Conservation (phyloP, 2,113 vertebrate species). For the Proteles cristata region DNA sequence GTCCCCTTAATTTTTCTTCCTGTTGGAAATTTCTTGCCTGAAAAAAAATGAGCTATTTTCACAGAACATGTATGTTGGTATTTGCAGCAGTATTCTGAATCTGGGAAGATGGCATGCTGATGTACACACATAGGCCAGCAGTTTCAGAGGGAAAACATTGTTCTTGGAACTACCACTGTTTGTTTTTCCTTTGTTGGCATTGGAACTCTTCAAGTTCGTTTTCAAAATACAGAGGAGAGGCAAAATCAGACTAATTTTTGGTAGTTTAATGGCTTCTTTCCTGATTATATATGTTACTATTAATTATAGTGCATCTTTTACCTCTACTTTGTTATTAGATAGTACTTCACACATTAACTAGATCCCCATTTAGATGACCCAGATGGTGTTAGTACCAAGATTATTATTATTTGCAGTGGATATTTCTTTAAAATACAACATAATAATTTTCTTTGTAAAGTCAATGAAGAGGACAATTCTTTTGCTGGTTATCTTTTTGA, state of each 20-base stretch:
- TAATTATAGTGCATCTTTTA: conserved; percentile 36
- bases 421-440: conserved; percentile 28
- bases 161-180: conserved; percentile 36
- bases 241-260: conserved; percentile 29
- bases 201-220: not conserved
- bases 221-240: conserved; percentile 43
- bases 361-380: conserved; percentile 39
- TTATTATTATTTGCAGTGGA: conserved; percentile 18
- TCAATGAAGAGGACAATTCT: not conserved
- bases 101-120: conserved; percentile 25
- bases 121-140: not conserved
- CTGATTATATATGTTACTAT: conserved; percentile 41
- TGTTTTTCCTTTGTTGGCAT: conserved; percentile 38
- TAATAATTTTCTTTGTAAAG: not conserved
- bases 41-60: not conserved
- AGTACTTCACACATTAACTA: not conserved
- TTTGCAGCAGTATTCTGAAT: not conserved
- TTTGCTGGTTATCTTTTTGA: not conserved
- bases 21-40: not conserved
- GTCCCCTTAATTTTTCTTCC: conserved; percentile 1
- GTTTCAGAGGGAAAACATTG: conserved; percentile 14
- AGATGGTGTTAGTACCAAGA: not conserved
- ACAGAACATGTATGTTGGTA: not conserved
- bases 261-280: not conserved
- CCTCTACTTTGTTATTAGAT: conserved; percentile 31